Evolutionary conservation across 1,140 invertebrate species (phyloP).

Genomic region (Bombus pascuorum): DNA sequence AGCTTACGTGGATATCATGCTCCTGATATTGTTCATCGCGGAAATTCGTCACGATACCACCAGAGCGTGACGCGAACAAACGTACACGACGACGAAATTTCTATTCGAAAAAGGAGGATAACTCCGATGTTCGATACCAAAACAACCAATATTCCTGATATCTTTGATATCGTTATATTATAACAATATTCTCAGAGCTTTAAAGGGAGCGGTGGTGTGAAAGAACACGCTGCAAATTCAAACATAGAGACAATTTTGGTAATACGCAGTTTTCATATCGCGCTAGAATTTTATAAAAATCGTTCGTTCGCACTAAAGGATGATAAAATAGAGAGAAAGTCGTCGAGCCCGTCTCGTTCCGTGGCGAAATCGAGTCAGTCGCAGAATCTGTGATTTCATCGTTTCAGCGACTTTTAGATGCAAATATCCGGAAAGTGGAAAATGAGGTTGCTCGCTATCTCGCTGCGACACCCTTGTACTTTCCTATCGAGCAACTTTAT

Average conservation of each 20-base stretch:
- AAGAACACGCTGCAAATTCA: no score
- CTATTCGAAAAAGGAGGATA: no score
- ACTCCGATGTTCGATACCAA: no score
- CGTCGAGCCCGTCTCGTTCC: background rate
- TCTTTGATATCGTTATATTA: no score
- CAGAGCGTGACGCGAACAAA: background rate
- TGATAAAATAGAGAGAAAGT: background rate
- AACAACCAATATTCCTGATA: no score
- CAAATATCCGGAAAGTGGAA: constrained; percentile 17
- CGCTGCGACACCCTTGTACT: background rate
- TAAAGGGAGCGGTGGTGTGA: no score
- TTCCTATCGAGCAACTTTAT: constrained; percentile 9
- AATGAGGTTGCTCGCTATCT: constrained; percentile 5
- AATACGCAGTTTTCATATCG: no score
- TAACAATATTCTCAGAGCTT: no score
- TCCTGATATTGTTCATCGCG: no score
- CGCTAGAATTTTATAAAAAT: no score
- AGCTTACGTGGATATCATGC: background rate
- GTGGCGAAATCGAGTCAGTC: background rate
- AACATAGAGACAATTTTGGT: no score
- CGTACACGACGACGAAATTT: no score
- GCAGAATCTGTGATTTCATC: background rate
- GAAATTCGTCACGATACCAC: background rate
- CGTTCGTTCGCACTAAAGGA: background rate
- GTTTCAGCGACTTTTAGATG: constrained; percentile 12